Evolutionary conservation across 2,888 invertebrate genomes (phyloP).

Genomic region (Ischnura elegans): DNA sequence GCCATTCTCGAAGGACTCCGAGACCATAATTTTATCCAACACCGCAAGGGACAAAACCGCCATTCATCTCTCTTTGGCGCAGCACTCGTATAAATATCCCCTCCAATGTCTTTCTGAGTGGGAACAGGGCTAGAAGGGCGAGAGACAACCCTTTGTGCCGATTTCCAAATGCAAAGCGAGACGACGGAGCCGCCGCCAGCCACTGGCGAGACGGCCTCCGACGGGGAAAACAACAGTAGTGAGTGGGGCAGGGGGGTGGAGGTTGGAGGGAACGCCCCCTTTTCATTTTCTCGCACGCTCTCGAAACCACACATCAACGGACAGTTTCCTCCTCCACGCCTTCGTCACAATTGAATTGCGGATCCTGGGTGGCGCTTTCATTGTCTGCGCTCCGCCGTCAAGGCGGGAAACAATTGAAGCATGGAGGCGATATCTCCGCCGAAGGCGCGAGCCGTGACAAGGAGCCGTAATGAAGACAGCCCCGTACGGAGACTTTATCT

Average conservation of each 20-base stretch:
- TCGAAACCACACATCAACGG: neutral
- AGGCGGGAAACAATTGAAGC: neutral
- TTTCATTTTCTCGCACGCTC: neutral
- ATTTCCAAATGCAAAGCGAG: neutral
- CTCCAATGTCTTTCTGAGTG: neutral
- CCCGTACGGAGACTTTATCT: too few species aligned
- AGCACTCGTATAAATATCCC: slow-evolving; percentile 16
- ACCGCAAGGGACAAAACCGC: slow-evolving; percentile 10
- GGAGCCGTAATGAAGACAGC: neutral
- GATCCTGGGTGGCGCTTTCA: slow-evolving; percentile 43
- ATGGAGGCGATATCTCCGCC: slow-evolving; percentile 2
- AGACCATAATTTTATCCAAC: slow-evolving; percentile 49
- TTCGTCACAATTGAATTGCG: slow-evolving; percentile 33
- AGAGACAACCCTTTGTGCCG: neutral
- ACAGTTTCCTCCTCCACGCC: slow-evolving; percentile 36
- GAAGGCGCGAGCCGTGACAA: neutral
- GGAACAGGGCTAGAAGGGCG: neutral
- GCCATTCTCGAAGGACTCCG: slow-evolving; percentile 21
- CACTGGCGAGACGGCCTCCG: neutral
- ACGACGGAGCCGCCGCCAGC: neutral
- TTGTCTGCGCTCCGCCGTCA: slow-evolving; percentile 3
- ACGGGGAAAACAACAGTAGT: slow-evolving; percentile 9
- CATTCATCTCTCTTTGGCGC: slow-evolving; percentile 45
- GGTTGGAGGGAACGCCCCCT: neutral
- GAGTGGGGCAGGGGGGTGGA: neutral